Evolutionary conservation across 2,888 invertebrate species (phyloP).

Genomic region (Pherbina coryleti): DNA sequence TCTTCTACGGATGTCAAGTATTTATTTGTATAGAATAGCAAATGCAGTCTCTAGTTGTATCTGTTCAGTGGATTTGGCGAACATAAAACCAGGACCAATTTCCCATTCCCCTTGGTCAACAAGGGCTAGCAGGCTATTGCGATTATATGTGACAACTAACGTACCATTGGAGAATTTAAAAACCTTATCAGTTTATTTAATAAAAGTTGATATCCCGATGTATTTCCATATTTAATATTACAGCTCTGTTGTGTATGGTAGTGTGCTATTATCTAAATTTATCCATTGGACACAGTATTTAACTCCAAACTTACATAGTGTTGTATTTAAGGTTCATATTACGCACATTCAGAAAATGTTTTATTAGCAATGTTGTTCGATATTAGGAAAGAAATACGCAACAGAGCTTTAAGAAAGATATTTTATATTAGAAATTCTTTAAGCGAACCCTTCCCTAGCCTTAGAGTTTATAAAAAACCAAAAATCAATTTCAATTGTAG

Average conservation of each 20-base stretch:
- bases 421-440: constrained; percentile 10
- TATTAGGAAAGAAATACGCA: background rate
- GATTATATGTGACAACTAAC: background rate
- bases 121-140: background rate
- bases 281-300: constrained; percentile 1
- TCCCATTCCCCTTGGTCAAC: background rate
- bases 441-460: background rate
- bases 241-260: background rate
- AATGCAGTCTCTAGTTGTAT: background rate
- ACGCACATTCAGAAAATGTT: background rate
- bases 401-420: constrained; percentile 9
- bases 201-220: background rate
- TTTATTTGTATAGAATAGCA: background rate
- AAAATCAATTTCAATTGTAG: constrained; percentile 5
- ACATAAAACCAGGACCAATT: background rate
- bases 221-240: background rate
- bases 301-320: background rate
- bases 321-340: constrained; percentile 11
- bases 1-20: constrained; percentile 6
- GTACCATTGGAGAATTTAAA: background rate
- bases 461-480: constrained; percentile 24
- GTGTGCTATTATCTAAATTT: constrained; percentile 13
- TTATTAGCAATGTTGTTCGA: background rate
- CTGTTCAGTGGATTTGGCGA: background rate
- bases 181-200: constrained; percentile 1